Conservation (phyloP, 1,140 invertebrate species). For the Geopemphigus sp. region DNA sequence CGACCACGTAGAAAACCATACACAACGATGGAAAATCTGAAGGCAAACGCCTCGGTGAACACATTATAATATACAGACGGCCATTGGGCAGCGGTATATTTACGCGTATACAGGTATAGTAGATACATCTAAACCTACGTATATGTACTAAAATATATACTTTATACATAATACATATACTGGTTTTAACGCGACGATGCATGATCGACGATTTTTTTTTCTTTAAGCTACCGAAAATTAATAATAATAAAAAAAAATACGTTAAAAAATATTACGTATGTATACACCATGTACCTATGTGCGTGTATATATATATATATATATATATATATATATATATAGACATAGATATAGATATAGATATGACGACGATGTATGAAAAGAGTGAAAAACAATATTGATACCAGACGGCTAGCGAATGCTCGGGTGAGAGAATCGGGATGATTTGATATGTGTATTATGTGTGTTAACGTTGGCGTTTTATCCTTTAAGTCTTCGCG, state of each 20-base stretch:
- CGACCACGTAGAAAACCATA: background rate
- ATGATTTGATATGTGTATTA: background rate
- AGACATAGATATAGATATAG: no score
- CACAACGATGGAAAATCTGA: background rate
- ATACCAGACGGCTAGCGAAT: background rate
- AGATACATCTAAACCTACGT: background rate
- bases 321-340: no score
- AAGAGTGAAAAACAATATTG: background rate
- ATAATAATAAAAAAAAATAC: background rate
- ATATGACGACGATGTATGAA: background rate
- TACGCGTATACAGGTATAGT: no score
- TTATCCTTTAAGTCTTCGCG: no score
- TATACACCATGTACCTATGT: no score
- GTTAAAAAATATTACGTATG: background rate
- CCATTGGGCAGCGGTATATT: background rate
- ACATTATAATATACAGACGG: background rate
- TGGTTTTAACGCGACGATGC: conserved; percentile 32
- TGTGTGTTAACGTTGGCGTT: no score
- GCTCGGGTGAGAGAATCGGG: background rate
- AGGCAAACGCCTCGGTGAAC: background rate
- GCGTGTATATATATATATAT: no score
- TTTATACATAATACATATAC: background rate
- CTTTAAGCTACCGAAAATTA: background rate
- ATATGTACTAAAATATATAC: background rate
- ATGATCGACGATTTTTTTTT: conserved; percentile 19